Base-by-base conservation (phyloP, 2,888 invertebrate species). In the Catocala nupta region DNA sequence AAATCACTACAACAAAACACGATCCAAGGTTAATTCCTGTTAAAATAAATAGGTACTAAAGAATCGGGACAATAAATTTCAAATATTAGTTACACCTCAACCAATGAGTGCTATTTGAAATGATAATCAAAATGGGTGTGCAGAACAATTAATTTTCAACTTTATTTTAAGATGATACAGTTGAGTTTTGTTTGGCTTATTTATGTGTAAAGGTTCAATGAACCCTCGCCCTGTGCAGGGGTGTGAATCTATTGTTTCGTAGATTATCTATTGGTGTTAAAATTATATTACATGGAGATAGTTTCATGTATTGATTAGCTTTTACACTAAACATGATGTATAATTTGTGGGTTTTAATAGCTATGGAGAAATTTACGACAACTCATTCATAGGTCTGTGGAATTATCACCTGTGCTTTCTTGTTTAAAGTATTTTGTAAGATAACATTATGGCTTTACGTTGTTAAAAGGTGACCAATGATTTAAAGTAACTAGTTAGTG, bases 171-270 rank as follows among this genome's bases (percentile, higher is more conserved):
- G 1, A 16, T 5, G 5, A 54, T 72, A 81, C 45, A 51, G 74
- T 56, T 52, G 47, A 44, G 60, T 61, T 71, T 77, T 48, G 63
- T 63, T 45, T 68, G 56, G 54, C 12, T 25, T 5, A 13, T 63
- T 8, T 16, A 57, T 56, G 57, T 63, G 72, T 65, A 59, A 50
- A 62, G 65, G 83, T 80, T 86, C 86, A 76, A 55, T 82, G 85
- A 86, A 82, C 89, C 78, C 70, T 64, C 78, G 80, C 86, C 82
- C 80, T 73, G 67, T 65, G 9, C 36, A 82, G 76, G 89, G 88
- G 86, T 84, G 84, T 78, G 74, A 81, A 76, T 71, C 82, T 74
- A 86, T 89, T 89, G 88, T 89, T 87, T 84, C 75, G 79, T 65
- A 68, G 82, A 74, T 78, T 77, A 75, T 62, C 82, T 84, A 83